Base-by-base conservation (phyloP, 2,113 vertebrate genomes). In the Hepsetus odoe region DNA sequence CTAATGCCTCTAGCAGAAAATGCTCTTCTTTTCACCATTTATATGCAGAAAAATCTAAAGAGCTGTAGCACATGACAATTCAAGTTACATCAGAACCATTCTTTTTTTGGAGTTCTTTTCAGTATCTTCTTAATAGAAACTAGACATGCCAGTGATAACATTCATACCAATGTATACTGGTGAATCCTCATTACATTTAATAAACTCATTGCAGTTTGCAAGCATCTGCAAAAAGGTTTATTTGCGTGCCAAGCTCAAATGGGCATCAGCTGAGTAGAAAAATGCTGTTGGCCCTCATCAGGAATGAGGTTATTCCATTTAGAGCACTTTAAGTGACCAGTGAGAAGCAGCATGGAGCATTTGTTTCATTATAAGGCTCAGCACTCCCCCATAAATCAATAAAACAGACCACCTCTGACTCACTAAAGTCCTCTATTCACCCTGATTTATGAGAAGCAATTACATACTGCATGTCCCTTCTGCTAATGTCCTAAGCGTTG, bases 1-100 rank as follows among this genome's bases (percentile, higher is more conserved):
- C 65, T 89, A 90, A 92, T 87, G 86, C 85, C 72, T 88, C 88
- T 74, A 86, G 85, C 90, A 90, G 91, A 84, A 82, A 55, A 77
- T 11, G 5, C 80, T 79, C 77, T 49, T 30, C 53, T 87, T 88
- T 85, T 83, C 56, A 72, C 84, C 72, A 70, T 62, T 35, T 58
- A 76, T 83, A 66, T 72, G 51, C n/a, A 83, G 76, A 81, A 64
- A 68, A 72, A 84, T 49, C 38, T 38, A 76, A 66, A 32, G 33
- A 30, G 13, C 8, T 24, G 38, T 13, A 55, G 30, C 6, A 24
- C 67, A 72, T 3, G 4, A 26, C 9, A 24, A 46, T 42, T 44
- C 14, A 53, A 24, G 55, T 53, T 72, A 30, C 28, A 38, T 26
- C 14, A 28, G 38, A 69, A 68, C 35, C 33, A 35, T n/a, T 26